phyloP scores from a whole-genome alignment of 2,113 vertebrate genomes.

The Hippocampus barbouri region DNA sequence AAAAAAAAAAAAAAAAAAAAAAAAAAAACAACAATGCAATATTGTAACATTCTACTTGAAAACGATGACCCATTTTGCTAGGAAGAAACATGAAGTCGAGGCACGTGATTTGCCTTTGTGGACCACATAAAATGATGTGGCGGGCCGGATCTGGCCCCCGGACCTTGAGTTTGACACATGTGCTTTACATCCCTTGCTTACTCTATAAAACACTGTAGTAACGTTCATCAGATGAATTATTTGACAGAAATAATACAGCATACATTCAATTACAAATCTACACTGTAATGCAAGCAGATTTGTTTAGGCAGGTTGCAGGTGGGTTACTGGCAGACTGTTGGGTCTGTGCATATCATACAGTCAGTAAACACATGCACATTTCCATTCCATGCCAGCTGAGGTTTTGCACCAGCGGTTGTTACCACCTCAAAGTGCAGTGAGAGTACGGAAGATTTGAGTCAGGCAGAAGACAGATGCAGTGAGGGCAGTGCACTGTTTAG shows the following conservation, averaged over 20 bases:
- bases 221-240: conserved; percentile 16
- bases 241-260: conserved; percentile 36
- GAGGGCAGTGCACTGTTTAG: conserved; percentile 85
- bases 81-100: no score
- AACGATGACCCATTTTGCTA: no score
- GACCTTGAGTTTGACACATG: no score
- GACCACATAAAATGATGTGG: no score
- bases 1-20: no score
- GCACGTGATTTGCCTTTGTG: no score
- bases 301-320: conserved; percentile 38
- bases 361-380: conserved; percentile 46
- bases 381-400: conserved; percentile 17
- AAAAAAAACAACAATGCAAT: no score
- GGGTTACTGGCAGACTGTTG: conserved; percentile 22
- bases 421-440: conserved; percentile 72
- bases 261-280: conserved; percentile 66
- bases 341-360: conserved; percentile 43
- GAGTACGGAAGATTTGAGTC: conserved; percentile 84
- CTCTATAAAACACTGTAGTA: conserved; percentile 22
- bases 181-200: conserved; percentile 47
- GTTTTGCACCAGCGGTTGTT: conserved; percentile 6
- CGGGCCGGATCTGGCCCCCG: no score
- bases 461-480: conserved; percentile 87
- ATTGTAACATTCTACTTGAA: no score
- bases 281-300: conserved; percentile 40